These are phyloP conservation scores for Philaethria dido DNA, from an alignment of 2,888 invertebrate species.

Conservation along the genomic window DNA sequence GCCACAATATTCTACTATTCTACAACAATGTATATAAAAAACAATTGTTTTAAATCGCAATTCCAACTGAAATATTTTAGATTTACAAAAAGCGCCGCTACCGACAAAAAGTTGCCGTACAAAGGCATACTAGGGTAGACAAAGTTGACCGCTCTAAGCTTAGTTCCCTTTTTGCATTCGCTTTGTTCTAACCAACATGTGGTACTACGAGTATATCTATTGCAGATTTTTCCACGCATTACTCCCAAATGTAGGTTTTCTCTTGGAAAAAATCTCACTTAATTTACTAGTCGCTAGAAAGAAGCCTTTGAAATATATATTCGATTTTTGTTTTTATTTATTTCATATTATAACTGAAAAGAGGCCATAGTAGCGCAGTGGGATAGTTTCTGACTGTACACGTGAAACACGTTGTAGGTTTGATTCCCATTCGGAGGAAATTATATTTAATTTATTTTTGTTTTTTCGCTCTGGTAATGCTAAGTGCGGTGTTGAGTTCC, in stretches of 20 bases:
- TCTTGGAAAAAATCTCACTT: not conserved
- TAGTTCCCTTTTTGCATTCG: conserved; percentile 41
- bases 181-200: conserved; percentile 34
- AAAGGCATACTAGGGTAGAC: conserved; percentile 40
- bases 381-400: too few species aligned
- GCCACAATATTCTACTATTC: conserved; percentile 22
- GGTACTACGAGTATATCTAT: conserved; percentile 31
- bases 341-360: not conserved
- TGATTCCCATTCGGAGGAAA: too few species aligned
- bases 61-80: conserved; percentile 41
- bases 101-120: conserved; percentile 41
- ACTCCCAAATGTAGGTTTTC: not conserved
- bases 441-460: too few species aligned
- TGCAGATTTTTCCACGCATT: conserved; percentile 18
- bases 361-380: too few species aligned
- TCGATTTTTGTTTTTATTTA: not conserved
- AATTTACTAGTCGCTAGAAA: not conserved
- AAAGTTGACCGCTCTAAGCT: conserved; percentile 44
- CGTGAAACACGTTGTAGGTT: too few species aligned
- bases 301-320: not conserved
- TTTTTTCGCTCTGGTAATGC: too few species aligned
- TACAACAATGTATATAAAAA: conserved; percentile 29
- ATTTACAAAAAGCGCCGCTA: conserved; percentile 40
- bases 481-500: too few species aligned
- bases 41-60: conserved; percentile 44